These are phyloP conservation scores for Agapornis roseicollis DNA, from an alignment of 2,113 vertebrate genomes.

Conservation along the genomic window DNA sequence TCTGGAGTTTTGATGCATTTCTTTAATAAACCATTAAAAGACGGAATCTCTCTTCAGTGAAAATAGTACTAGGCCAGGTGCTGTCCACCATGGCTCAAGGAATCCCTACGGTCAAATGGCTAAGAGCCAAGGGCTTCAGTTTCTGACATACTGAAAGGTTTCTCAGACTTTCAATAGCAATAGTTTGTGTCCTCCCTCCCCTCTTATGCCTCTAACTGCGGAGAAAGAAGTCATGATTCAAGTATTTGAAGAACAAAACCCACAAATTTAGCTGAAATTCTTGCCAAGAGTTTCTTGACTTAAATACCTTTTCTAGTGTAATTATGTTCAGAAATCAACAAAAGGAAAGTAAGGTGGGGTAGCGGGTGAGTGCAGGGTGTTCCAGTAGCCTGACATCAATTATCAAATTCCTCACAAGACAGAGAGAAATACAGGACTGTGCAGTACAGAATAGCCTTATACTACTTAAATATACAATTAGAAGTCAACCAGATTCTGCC, in stretches of 20 bases:
- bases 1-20: not conserved
- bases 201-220: not conserved
- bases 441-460: not conserved
- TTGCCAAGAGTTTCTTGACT: not conserved
- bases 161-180: not conserved
- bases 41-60: not conserved
- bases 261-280: not conserved
- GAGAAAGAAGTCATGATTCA: not conserved
- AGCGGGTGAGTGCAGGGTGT: not conserved
- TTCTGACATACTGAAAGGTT: not conserved
- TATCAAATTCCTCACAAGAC: not conserved
- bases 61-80: not conserved
- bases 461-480: not conserved
- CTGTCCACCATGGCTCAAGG: not conserved
- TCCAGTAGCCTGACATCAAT: not conserved
- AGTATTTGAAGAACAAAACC: not conserved
- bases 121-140: not conserved
- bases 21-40: not conserved
- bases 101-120: not conserved
- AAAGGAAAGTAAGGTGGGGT: not conserved
- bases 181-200: fast-evolving
- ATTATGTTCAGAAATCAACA: not conserved
- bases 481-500: not conserved
- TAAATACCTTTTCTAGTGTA: not conserved
- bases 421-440: not conserved